A percentile compares a stretch with the other conserved stretches of the same genome.
Conservation (phyloP, 2,113 vertebrate species). For the Hyla sarda region DNA sequence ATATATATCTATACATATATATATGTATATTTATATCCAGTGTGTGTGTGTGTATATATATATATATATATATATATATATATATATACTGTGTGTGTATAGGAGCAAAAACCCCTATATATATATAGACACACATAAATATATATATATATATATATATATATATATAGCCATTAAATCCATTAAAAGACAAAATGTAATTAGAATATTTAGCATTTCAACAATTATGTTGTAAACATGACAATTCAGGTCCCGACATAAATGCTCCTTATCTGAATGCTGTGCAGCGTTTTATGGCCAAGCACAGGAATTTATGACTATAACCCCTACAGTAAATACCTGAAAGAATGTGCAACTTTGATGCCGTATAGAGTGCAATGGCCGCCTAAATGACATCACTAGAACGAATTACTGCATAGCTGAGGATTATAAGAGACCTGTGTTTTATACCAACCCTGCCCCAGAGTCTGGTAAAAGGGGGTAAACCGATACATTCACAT, state of each 20-base stretch:
- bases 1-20: background rate
- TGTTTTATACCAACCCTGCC: background rate
- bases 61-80: background rate
- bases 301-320: slow-evolving; percentile 27
- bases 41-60: too few species aligned
- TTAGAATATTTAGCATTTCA: background rate
- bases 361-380: background rate
- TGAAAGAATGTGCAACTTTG: slow-evolving; percentile 43
- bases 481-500: background rate
- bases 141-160: slow-evolving; percentile 4
- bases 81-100: too few species aligned
- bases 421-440: background rate
- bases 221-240: background rate
- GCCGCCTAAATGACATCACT: background rate
- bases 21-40: too few species aligned
- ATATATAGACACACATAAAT: too few species aligned
- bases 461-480: background rate
- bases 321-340: slow-evolving; percentile 26
- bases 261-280: slow-evolving; percentile 42
- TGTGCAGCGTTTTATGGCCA: slow-evolving; percentile 47
- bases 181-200: too few species aligned
- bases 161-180: background rate
- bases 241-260: background rate
- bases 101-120: too few species aligned
- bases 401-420: background rate